Base-by-base conservation (phyloP, 2,113 vertebrate species). In the Isurus oxyrinchus region DNA sequence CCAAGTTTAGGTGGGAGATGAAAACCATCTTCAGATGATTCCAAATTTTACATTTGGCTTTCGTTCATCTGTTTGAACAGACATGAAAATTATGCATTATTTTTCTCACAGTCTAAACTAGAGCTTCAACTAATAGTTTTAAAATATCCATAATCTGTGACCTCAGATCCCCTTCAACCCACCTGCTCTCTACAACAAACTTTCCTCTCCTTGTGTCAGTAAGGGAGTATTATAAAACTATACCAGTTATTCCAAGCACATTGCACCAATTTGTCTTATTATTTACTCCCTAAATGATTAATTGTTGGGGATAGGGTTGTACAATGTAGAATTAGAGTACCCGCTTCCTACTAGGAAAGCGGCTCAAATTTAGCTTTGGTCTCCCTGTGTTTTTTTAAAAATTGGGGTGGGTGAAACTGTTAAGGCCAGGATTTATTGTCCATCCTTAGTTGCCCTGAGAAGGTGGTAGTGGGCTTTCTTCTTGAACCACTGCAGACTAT, bases 31-130 rank as follows among this genome's bases (percentile, higher is more conserved):
- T n/a, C 31, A 93, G 57, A 61, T 93, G 88, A 93, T 61, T 94
- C 59, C 90, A 94, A n/a, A 94, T 63, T 94, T 94, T 94, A 94
- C 59, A 63, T 94, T 94, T 94, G 90, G 59, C 59, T 63, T 94
- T 94, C 19, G 21, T 63, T 94, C 59, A 23, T 94, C 90, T 94
- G 49, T 93, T 59, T 93, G 90, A 63, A 40, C 59, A 40, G 90
- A 94, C 35, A 21, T 94, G 90, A 61, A 94, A 94, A 63, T 10
- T 19, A 40, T 40, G 4, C n/a, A 93, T 93, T 61, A 94, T 21
- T 40, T 40, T 94, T 63, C 59, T 94, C 90, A 63, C 61, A 63
- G 57, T 63, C 59, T 40, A 63, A 94, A 94, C 35, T 88, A 8
- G 59, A 16, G 19, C 90, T 63, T 63, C 23, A 94, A 44, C 57